phyloP scores from a whole-genome alignment of 2,113 vertebrate genomes.

The Hippocampus zosterae region DNA sequence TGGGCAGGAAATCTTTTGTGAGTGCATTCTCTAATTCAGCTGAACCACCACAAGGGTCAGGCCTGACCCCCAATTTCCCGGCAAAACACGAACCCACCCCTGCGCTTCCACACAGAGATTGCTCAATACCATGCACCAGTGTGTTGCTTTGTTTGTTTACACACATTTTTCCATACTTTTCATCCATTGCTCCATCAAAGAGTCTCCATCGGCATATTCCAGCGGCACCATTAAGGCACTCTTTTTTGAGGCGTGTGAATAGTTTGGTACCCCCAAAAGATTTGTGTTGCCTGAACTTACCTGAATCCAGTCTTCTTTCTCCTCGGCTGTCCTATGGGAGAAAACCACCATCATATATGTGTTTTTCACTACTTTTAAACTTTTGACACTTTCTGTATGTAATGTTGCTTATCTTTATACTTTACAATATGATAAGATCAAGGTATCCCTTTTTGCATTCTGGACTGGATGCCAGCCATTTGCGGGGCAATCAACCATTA shows the following conservation, averaged over 20 bases:
- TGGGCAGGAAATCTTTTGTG: conserved; percentile 28
- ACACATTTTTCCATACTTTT: background rate
- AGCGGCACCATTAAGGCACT: background rate
- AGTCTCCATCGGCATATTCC: background rate
- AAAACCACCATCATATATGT: conserved; percentile 23
- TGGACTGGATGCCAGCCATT: too few relatives aligned
- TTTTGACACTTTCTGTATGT: background rate
- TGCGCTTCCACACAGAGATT: background rate
- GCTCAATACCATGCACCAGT: background rate
- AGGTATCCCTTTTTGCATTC: too few relatives aligned
- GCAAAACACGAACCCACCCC: background rate
- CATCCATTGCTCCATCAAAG: background rate
- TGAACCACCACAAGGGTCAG: background rate
- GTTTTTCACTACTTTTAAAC: background rate
- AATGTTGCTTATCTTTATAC: background rate
- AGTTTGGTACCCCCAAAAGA: background rate
- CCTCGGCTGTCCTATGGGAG: conserved; percentile 85
- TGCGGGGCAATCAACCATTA: too few relatives aligned
- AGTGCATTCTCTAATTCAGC: conserved; percentile 36
- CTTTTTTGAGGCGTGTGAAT: background rate
- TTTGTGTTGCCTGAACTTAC: conserved; percentile 56
- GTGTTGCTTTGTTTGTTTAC: background rate
- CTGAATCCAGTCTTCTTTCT: conserved; percentile 94
- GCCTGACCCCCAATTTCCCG: background rate
- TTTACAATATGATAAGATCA: background rate